Percentiles rank a stretch among this genome's conserved stretches.
These are phyloP conservation scores for Caenorhabditis virilis DNA, from an alignment of 2,888 invertebrate genomes.

Conservation along the genomic window DNA sequence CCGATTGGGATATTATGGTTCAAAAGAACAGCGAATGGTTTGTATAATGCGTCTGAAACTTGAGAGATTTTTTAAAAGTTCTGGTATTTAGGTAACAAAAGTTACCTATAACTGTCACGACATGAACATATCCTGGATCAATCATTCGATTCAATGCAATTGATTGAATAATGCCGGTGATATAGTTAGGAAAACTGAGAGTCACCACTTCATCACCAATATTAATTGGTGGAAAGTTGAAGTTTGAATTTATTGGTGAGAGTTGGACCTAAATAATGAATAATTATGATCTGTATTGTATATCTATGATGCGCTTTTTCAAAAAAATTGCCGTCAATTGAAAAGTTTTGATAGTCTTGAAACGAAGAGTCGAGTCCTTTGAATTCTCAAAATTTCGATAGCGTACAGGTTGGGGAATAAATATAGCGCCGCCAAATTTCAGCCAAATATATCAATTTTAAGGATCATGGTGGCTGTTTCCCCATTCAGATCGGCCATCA, in stretches of 20 bases:
- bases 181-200: slow-evolving; percentile 32
- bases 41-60: slow-evolving; percentile 32
- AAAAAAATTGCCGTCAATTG: no score
- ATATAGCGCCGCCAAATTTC: no score
- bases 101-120: slow-evolving; percentile 41
- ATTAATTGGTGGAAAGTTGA: slow-evolving; percentile 38
- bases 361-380: no score
- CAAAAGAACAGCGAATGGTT: slow-evolving; percentile 40
- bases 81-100: neutral
- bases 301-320: no score
- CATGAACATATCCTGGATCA: slow-evolving; percentile 31
- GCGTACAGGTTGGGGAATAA: no score
- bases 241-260: slow-evolving; percentile 23
- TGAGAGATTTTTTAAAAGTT: neutral
- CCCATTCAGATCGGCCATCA: no score
- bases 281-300: no score
- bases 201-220: slow-evolving; percentile 46
- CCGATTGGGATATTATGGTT: slow-evolving; percentile 37
- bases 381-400: no score
- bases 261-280: slow-evolving; percentile 23
- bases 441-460: no score
- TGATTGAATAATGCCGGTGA: slow-evolving; percentile 25
- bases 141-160: slow-evolving; percentile 5
- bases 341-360: no score
- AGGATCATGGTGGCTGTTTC: no score